Evolutionary conservation across 2,888 invertebrate species (phyloP).

Genomic region (Cheiracanthium punctorium): DNA sequence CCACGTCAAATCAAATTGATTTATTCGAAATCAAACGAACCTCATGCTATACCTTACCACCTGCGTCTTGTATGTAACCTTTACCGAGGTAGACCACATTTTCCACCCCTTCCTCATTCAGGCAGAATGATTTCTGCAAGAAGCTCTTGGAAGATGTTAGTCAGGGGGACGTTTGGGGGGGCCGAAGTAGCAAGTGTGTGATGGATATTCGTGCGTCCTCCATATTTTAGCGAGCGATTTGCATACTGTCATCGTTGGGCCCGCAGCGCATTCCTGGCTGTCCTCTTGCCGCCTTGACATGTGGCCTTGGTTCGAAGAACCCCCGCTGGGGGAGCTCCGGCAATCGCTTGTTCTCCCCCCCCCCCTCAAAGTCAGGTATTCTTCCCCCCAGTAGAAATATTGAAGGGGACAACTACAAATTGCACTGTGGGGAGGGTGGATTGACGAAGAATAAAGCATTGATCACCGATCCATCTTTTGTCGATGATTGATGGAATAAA

Average conservation of each 20-base stretch:
- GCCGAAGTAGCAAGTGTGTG: constrained; percentile 14
- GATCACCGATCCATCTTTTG: not conserved
- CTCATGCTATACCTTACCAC: not conserved
- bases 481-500: not conserved
- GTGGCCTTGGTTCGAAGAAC: constrained; percentile 56
- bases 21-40: not conserved
- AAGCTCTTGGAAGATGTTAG: not conserved
- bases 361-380: not conserved
- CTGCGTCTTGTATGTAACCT: not conserved
- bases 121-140: not conserved
- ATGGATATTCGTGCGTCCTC: constrained; percentile 45
- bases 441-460: not conserved
- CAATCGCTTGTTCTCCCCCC: not conserved
- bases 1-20: not conserved
- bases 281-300: constrained; percentile 60
- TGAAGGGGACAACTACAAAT: constrained; percentile 11
- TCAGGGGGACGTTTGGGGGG: not conserved
- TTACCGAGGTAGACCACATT: not conserved
- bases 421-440: not conserved
- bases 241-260: constrained; percentile 60
- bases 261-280: constrained; percentile 49
- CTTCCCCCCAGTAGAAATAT: not conserved
- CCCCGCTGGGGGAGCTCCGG: constrained; percentile 10
- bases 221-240: constrained; percentile 45
- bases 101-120: not conserved